phyloP scores from a whole-genome alignment of 2,113 vertebrate species.

The Ictalurus furcatus region DNA sequence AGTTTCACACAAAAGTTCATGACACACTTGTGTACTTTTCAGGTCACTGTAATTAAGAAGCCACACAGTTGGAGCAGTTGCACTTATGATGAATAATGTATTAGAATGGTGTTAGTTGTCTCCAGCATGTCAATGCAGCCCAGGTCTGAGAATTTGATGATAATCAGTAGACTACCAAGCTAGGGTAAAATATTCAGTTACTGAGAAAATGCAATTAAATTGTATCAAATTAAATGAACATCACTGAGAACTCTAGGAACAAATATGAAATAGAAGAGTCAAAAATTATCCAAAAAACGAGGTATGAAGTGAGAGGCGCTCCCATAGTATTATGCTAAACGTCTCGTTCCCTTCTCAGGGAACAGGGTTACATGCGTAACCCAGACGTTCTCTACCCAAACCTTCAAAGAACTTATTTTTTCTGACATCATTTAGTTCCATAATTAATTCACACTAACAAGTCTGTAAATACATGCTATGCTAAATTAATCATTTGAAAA shows the following conservation, averaged over 20 bases:
- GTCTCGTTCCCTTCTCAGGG: too few relatives aligned
- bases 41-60: slow-evolving; percentile 12
- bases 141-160: background rate
- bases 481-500: slow-evolving; percentile 34
- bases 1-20: slow-evolving; percentile 4
- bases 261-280: background rate
- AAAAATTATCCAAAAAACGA: background rate
- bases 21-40: background rate
- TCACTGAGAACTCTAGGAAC: background rate
- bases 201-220: background rate
- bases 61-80: slow-evolving; percentile 9
- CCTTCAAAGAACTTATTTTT: background rate
- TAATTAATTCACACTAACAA: slow-evolving; percentile 26
- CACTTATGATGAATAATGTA: slow-evolving; percentile 26
- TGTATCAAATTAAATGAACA: background rate
- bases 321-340: too few relatives aligned
- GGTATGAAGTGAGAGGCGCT: background rate
- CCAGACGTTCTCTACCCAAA: background rate
- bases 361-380: too few relatives aligned
- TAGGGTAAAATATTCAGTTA: background rate
- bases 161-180: background rate
- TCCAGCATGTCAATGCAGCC: background rate
- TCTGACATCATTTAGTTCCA: slow-evolving; percentile 13
- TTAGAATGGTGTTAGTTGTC: slow-evolving; percentile 2
- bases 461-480: slow-evolving; percentile 21